Base-by-base conservation (phyloP, 2,888 invertebrate genomes). In the Leptinotarsa tumamoca region DNA sequence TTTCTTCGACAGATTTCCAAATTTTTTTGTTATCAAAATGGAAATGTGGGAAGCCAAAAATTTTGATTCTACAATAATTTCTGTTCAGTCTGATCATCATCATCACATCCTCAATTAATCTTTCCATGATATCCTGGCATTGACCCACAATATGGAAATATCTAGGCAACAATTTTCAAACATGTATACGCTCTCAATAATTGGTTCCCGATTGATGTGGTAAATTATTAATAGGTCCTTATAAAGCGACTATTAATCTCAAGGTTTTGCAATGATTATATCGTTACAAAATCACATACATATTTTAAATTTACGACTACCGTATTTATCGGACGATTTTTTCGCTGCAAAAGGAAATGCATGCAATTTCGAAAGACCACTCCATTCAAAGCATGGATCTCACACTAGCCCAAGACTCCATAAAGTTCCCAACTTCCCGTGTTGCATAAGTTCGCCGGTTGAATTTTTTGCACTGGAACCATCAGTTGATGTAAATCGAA, bases 401-500 rank as follows among this genome's bases (percentile, higher is more conserved):
- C n/a, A 50, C 49, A 49, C 54, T 58, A 21, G 13, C 58, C 21
- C 21, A n/a, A n/a, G 23, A 49, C 50, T 70, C 23, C 58, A 58
- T 69, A 70, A 49, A 61, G 50, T 58, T 67, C 69, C 71, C 61
- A 67, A 71, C 76, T 73, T 78, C 76, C 76, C 71, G 78, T 72
- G 50, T 78, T 74, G 74, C 76, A 58, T 72, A 72, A 78, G 67
- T 23, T 18, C 5, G 58, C 14, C 49, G 43, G 70, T 58, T 58
- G 56, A 58, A 13, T 51, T 68, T 52, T 70, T 70, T 70, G 7
- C 17, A 27, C 4, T 33, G 15, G 10, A 58, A 70, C 49, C 21
- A 23, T 23, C 73, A 74, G 76, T 72, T 61, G 76, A 76, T 67
- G 74, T 74, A 49, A 76, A 78, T 77, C 73, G 71, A 78, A 78